phyloP scores from a whole-genome alignment of 2,888 invertebrate genomes.

The Lissonota sp. region DNA sequence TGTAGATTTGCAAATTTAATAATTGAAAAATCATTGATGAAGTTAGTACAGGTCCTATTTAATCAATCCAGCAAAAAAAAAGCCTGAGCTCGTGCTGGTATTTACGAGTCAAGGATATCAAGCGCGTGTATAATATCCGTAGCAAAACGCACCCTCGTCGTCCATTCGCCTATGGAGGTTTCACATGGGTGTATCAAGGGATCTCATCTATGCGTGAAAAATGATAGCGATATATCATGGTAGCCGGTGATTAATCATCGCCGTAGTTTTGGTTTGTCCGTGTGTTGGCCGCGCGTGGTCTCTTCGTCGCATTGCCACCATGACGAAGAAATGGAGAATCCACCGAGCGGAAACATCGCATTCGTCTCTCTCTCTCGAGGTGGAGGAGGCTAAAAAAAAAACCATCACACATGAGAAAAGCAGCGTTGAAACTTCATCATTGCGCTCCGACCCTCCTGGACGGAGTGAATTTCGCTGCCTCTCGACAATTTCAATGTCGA shows the following conservation, averaged over 20 bases:
- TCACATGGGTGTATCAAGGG: slow-evolving; percentile 72
- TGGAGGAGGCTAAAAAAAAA: slow-evolving; percentile 63
- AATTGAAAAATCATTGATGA: too few relatives aligned
- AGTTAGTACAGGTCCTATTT: too few relatives aligned
- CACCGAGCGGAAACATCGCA: slow-evolving; percentile 72
- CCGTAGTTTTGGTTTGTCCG: slow-evolving; percentile 61
- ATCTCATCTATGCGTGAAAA: slow-evolving; percentile 80
- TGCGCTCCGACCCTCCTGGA: slow-evolving; percentile 4
- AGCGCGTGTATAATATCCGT: slow-evolving; percentile 19
- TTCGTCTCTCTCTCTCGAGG: slow-evolving; percentile 42
- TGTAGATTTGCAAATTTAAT: too few relatives aligned
- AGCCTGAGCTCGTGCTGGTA: too few relatives aligned
- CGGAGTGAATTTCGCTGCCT: neutral
- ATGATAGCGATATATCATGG: slow-evolving; percentile 78
- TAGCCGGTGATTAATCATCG: slow-evolving; percentile 77
- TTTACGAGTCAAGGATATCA: slow-evolving; percentile 21
- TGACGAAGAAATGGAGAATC: slow-evolving; percentile 72
- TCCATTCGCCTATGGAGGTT: too few relatives aligned
- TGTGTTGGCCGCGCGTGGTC: slow-evolving; percentile 57
- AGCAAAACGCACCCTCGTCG: slow-evolving; percentile 38
- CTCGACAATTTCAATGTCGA: neutral
- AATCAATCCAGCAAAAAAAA: too few relatives aligned
- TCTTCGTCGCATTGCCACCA: slow-evolving; percentile 63
- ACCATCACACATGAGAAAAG: slow-evolving; percentile 56
- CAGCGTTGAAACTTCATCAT: slow-evolving; percentile 21